A percentile compares a stretch with the other conserved stretches of the same genome.
Evolutionary conservation across 2,113 vertebrate genomes (phyloP).

Genomic region (Ophiodon elongatus): DNA sequence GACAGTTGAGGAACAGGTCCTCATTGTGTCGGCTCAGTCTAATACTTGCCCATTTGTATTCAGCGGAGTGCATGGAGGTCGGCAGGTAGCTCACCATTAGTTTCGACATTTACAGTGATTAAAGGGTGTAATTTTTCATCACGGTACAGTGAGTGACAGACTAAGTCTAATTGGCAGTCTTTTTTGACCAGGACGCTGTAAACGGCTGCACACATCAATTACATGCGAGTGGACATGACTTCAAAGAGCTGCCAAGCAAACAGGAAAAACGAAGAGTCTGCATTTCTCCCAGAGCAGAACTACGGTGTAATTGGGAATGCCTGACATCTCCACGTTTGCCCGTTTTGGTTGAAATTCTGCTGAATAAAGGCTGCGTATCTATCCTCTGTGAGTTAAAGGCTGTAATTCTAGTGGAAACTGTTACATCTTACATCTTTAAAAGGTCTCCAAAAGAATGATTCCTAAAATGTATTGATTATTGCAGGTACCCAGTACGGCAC

Average conservation of each 20-base stretch:
- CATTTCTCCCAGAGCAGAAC: slow-evolving; percentile 26
- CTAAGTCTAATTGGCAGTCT: slow-evolving; percentile 69
- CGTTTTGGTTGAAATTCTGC: not conserved
- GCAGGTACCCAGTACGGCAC: not conserved
- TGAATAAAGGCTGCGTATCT: not conserved
- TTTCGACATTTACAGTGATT: slow-evolving; percentile 77
- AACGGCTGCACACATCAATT: slow-evolving; percentile 76
- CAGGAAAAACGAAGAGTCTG: slow-evolving; percentile 34
- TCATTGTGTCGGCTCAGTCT: not conserved
- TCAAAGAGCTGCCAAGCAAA: slow-evolving; percentile 61
- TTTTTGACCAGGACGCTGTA: slow-evolving; percentile 65
- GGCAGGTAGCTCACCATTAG: slow-evolving; percentile 71
- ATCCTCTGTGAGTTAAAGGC: not conserved
- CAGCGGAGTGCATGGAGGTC: slow-evolving; percentile 40
- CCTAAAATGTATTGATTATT: not conserved
- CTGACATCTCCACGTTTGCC: not conserved
- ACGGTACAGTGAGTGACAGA: slow-evolving; percentile 68
- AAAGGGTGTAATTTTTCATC: slow-evolving; percentile 79
- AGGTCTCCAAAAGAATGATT: not conserved
- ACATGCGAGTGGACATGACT: slow-evolving; percentile 63
- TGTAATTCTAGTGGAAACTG: not conserved
- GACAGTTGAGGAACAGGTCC: not conserved
- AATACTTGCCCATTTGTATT: slow-evolving; percentile 35
- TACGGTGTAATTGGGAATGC: not conserved
- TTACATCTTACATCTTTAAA: not conserved